Base-by-base conservation (phyloP, 2,113 vertebrate species). In the Syrmaticus mikado region DNA sequence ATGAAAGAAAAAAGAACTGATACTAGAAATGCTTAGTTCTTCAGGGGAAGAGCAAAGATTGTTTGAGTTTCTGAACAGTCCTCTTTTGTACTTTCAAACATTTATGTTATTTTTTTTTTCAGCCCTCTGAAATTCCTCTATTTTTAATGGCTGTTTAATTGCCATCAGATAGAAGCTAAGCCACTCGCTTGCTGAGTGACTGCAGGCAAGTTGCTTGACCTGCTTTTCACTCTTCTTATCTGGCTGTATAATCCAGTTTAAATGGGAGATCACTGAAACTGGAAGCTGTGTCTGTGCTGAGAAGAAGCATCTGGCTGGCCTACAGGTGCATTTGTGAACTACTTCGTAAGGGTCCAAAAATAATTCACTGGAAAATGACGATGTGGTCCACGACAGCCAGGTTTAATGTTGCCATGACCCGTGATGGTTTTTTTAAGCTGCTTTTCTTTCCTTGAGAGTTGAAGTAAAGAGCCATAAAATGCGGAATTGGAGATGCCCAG, bases 181-280 rank as follows among this genome's bases (percentile, higher is more conserved):
- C 80, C 58, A 75, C 48, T 82, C n/a, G 15, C 70, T 94, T 66
- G 18, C 76, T 97, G 61, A 82, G 73, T 92, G 90, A 92, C 94
- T 3, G 1, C 85, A 94, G 94, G 92, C 76, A 88, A 86, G 73
- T 92, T 90, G 16, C 76, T 92, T 96, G 85, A 95, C 94, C 94
- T 95, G 91, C 48, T 88, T 96, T 93, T 92, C 70, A 30, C 58
- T 88, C 38, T 60, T 94, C 87, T 90, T 94, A 76, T 78, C 85
- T 90, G 66, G 6, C 52, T 86, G 65, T 76, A 88, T 92, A 94
- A 94, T 93, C 73, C 80, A 75, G 61, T 70, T 86, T 65, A 93
- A 94, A 91, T 30, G 45, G 36, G 57, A 86, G 30, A 25, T 79
- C 17, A 24, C 48, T 76, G 79, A 75, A 81, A 25, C 34, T 61